Evolutionary conservation across 2,113 vertebrate species (phyloP).

Genomic region (Amphiprion ocellaris): DNA sequence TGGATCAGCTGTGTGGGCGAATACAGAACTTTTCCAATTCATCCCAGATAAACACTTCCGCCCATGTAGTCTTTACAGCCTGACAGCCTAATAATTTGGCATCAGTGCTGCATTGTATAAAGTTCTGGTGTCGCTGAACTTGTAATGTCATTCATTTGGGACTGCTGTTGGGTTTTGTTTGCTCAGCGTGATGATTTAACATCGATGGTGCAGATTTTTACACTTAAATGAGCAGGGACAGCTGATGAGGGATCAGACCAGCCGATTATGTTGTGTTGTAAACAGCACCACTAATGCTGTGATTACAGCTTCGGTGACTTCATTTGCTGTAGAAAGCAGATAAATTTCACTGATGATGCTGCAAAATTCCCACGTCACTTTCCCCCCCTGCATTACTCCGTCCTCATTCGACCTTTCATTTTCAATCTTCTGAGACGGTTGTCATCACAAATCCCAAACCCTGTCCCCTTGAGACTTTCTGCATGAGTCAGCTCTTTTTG

Average conservation of each 20-base stretch:
- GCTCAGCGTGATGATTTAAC: background rate
- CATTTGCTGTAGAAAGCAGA: conserved; percentile 8
- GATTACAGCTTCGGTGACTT: conserved; percentile 37
- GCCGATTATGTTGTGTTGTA: conserved; percentile 26
- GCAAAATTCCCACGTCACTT: conserved; percentile 38
- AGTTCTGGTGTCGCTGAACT: background rate
- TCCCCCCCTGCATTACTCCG: no score
- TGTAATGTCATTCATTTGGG: background rate
- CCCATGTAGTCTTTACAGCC: background rate
- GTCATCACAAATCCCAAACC: conserved; percentile 34
- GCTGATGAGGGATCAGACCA: conserved; percentile 29
- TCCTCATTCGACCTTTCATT: conserved; percentile 24
- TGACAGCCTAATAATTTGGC: background rate
- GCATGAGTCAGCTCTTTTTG: conserved; percentile 63
- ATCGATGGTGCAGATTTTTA: background rate
- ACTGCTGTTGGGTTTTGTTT: background rate
- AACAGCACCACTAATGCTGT: conserved; percentile 35
- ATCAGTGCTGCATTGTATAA: background rate
- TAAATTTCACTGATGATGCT: conserved; percentile 7
- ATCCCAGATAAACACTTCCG: background rate
- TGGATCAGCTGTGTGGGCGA: background rate
- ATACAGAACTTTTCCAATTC: background rate
- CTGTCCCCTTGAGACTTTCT: conserved; percentile 39
- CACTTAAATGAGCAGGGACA: conserved; percentile 10
- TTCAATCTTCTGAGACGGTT: conserved; percentile 26